Base-by-base conservation (phyloP, 2,888 invertebrate genomes). In the Dynastes tityus region DNA sequence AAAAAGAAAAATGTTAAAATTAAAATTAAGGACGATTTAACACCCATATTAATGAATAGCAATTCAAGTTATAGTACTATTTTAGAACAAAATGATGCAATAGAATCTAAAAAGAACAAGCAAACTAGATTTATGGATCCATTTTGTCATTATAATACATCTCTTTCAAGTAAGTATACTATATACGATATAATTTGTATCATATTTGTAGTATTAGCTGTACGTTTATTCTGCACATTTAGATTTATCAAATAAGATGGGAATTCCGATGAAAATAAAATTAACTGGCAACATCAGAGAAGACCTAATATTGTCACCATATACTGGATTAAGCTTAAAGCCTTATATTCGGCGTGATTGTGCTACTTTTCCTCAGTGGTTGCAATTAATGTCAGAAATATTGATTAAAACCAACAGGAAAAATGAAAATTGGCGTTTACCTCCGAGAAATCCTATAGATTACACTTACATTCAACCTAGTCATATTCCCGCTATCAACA, bases 401-500 rank as follows among this genome's bases (percentile, higher is more conserved):
- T 90, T 91, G 70, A 85, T 86, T 58, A 91, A 88, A 85, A 91
- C 90, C 0, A 91, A 93, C 87, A 90, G 89, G 84, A 87, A 84
- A 29, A 81, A 85, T 73, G 70, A 79, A 49, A 78, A 84, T 27
- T 87, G 84, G 80, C 75, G 80, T 68, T 80, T 88, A 80, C 88
- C 92, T 81, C 79, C 88, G 2, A 89, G 90, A 77, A 91, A 92
- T 1, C 90, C 95, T 0, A 90, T 98, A 11, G 96, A 97, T 89
- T 98, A 94, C 89, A 95, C 95, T 82, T 97, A 97, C 87, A 93
- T 98, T 22, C 92, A 95, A 55, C 95, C 97, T 0, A 95, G 96
- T 84, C 97, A 97, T 87, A 94, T 98, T 81, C 94, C 96, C 0
- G 95, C 96, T 0, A 93, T 98, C 81, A 98, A 98, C 88, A 93